Conservation (phyloP, 2,888 invertebrate genomes). For the Orthonevra nobilis region DNA sequence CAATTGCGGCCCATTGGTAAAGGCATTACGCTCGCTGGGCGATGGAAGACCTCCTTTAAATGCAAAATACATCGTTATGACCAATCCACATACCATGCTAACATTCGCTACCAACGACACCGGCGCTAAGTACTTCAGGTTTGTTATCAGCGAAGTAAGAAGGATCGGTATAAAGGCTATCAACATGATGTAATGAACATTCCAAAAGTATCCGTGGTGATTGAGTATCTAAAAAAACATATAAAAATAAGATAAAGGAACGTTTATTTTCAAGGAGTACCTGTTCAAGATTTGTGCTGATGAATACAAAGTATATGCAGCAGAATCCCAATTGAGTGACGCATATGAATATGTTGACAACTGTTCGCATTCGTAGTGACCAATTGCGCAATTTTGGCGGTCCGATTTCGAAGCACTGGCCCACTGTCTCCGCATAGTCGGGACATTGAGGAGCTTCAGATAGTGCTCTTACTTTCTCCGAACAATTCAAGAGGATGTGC, state of each 20-base stretch:
- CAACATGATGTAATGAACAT: constrained; percentile 87
- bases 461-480: constrained; percentile 84
- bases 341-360: constrained; percentile 93
- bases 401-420: constrained; percentile 89
- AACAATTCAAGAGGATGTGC: constrained; percentile 91
- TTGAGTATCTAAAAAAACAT: constrained; percentile 83
- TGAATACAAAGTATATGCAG: constrained; percentile 97
- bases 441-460: constrained; percentile 83
- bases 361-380: constrained; percentile 84
- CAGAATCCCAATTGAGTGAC: constrained; percentile 99
- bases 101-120: constrained; percentile 89
- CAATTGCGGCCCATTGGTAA: constrained; percentile 83
- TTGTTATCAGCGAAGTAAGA: constrained; percentile 87
- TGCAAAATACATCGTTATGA: constrained; percentile 89
- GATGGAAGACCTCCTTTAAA: constrained; percentile 86
- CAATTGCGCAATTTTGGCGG: constrained; percentile 84
- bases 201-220: constrained; percentile 83
- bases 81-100: constrained; percentile 85
- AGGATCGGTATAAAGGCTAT: constrained; percentile 87
- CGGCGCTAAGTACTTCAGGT: constrained; percentile 88
- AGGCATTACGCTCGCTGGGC: constrained; percentile 82
- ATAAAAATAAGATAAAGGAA: not conserved
- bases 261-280: constrained; percentile 81
- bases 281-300: constrained; percentile 91
- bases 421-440: constrained; percentile 91